Conservation (phyloP, 1,140 invertebrate genomes). For the Drosophila athabasca region DNA sequence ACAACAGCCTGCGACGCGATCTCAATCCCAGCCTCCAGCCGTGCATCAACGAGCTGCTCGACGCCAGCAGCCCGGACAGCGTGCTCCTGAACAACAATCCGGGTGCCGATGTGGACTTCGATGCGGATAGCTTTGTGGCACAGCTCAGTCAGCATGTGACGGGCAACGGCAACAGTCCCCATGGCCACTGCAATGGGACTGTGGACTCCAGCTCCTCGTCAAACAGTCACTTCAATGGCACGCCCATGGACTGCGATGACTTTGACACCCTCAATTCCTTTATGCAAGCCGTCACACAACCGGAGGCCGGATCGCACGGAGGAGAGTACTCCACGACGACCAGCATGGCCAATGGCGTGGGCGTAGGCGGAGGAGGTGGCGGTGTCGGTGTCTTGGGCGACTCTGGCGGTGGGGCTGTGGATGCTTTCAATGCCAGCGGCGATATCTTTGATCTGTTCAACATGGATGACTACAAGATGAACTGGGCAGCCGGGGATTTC, state of each 20-base stretch:
- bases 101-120: conserved; percentile 65
- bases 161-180: conserved; percentile 24
- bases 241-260: conserved; percentile 83
- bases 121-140: conserved; percentile 77
- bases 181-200: conserved; percentile 15
- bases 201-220: conserved; percentile 32
- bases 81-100: conserved; percentile 70
- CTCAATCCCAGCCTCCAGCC: conserved; percentile 81
- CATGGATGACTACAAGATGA: conserved; percentile 83
- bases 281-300: conserved; percentile 70
- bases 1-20: conserved; percentile 64
- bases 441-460: conserved; percentile 83
- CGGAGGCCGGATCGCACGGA: conserved; percentile 53
- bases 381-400: conserved; percentile 21
- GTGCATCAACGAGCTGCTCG: conserved; percentile 78
- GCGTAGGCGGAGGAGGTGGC: conserved; percentile 3
- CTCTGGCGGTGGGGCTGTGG: conserved; percentile 43
- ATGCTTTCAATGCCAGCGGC: conserved; percentile 68
- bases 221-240: conserved; percentile 63
- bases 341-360: conserved; percentile 28
- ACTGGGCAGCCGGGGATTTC: conserved; percentile 80
- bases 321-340: conserved; percentile 27
- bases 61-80: conserved; percentile 64
- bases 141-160: conserved; percentile 71
- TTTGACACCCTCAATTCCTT: conserved; percentile 80